A percentile compares a stretch with the other conserved stretches of the same genome.
Conservation (phyloP, 2,113 vertebrate species). For the Anser brachyrhynchus region DNA sequence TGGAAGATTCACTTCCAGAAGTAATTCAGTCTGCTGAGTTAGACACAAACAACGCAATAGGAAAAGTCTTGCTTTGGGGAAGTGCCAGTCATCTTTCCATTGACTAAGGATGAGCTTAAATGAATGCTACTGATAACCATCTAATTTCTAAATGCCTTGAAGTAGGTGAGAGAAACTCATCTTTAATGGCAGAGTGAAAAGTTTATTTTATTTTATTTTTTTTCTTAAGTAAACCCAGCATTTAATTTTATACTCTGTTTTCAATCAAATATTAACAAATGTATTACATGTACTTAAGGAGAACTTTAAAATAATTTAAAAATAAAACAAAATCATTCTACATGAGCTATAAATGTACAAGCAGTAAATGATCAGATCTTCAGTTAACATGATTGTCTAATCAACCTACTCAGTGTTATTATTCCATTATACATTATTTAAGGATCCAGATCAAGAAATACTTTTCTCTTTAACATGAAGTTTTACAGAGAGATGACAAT, state of each 20-base stretch:
- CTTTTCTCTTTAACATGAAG: neutral
- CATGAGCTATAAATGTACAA: neutral
- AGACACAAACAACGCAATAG: neutral
- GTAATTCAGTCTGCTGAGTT: neutral
- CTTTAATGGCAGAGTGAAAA: neutral
- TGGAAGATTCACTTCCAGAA: neutral
- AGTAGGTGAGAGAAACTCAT: neutral
- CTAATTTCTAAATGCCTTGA: neutral
- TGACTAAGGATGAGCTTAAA: neutral
- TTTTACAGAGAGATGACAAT: neutral
- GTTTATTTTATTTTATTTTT: neutral
- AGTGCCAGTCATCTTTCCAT: neutral
- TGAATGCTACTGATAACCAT: neutral
- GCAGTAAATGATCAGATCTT: neutral
- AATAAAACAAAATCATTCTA: neutral
- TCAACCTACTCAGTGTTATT: neutral
- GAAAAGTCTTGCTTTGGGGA: neutral
- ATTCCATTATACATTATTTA: neutral
- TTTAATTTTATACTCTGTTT: neutral
- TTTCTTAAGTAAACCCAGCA: neutral
- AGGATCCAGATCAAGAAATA: neutral
- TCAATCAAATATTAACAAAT: neutral
- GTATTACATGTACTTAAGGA: neutral
- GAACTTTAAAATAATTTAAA: neutral
- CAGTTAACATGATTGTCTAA: neutral